Evolutionary conservation across 2,797 vertebrate genomes (phyloP).

Genomic region (Pteropus rufus): DNA sequence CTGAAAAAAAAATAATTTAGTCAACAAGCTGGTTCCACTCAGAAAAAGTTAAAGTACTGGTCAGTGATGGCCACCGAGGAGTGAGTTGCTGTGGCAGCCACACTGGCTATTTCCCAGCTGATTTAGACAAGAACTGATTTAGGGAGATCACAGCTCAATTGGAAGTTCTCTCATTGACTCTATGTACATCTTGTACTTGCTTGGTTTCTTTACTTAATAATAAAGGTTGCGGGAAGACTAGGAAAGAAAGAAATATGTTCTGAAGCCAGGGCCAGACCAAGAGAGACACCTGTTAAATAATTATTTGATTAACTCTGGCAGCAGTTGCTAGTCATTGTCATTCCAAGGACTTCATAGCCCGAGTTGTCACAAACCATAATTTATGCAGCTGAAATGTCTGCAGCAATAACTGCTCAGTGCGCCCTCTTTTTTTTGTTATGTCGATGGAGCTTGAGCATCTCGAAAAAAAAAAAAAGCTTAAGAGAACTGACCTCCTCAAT

Average conservation of each 20-base stretch:
- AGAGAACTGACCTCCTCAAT: background rate
- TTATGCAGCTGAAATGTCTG: background rate
- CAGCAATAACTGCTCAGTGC: background rate
- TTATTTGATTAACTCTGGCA: conserved; percentile 66
- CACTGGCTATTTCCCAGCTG: no score
- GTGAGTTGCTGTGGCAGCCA: background rate
- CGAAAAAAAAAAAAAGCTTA: background rate
- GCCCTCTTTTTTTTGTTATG: conserved; percentile 43
- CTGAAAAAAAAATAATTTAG: background rate
- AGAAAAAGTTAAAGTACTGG: background rate
- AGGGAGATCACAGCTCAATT: background rate
- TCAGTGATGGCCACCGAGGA: background rate
- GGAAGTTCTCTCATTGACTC: background rate
- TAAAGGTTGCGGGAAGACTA: background rate
- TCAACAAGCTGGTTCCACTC: background rate
- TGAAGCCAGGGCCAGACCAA: conserved; percentile 35
- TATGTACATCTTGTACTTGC: background rate
- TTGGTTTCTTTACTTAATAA: background rate
- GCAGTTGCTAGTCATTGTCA: conserved; percentile 42
- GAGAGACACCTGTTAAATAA: conserved; percentile 60
- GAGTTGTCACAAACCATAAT: conserved; percentile 48
- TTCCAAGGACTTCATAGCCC: background rate
- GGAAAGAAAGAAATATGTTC: conserved; percentile 46
- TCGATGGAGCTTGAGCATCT: background rate
- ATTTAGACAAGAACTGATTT: background rate